These are phyloP conservation scores for Ophiothrix spiculata DNA, from an alignment of 35 echinoderm and acorn worm species.

Conservation along the genomic window DNA sequence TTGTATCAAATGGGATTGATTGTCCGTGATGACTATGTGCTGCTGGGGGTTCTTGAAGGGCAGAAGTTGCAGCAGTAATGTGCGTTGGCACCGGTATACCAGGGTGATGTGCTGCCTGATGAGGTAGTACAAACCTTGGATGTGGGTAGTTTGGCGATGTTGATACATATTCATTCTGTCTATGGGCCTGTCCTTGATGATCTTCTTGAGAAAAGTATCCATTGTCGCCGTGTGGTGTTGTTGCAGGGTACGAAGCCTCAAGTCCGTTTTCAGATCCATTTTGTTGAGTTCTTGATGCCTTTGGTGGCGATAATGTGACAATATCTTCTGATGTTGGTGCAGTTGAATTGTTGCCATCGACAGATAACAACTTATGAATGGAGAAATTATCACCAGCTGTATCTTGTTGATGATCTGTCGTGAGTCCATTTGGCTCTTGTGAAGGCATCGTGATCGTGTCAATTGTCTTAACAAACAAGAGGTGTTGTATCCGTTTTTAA, in stretches of 20 bases:
- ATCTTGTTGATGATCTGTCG: background rate
- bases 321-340: background rate
- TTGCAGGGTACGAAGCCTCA: background rate
- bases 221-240: background rate
- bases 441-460: background rate
- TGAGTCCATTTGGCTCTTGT: background rate
- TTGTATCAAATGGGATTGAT: too few species aligned
- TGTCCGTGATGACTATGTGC: slow-evolving; percentile 4
- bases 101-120: background rate
- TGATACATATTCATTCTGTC: background rate
- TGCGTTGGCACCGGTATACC: background rate
- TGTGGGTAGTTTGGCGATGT: background rate
- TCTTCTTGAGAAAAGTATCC: background rate
- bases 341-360: background rate
- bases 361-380: background rate
- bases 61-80: background rate
- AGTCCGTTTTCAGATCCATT: background rate
- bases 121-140: background rate
- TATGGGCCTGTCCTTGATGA: background rate
- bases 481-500: background rate
- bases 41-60: background rate
- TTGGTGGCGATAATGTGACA: too few species aligned
- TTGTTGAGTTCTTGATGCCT: too few species aligned
- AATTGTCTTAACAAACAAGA: background rate
- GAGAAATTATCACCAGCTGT: background rate